Conservation (phyloP, 1,140 invertebrate species). For the Pachypeltis micranthus region DNA sequence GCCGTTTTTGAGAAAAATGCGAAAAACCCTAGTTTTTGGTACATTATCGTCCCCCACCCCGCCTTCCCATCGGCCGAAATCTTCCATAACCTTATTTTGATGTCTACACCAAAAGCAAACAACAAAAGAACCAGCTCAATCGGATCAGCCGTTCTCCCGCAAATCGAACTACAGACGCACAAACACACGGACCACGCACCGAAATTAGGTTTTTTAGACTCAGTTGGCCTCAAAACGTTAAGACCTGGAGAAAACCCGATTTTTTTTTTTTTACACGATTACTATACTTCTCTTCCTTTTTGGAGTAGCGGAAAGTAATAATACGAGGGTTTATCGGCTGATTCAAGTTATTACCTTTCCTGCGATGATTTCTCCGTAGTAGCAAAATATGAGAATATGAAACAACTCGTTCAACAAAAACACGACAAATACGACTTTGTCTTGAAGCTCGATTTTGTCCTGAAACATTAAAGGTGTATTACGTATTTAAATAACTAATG, state of each 20-base stretch:
- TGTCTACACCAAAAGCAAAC: no score
- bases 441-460: neutral
- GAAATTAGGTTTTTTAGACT: neutral
- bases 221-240: neutral
- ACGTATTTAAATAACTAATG: neutral
- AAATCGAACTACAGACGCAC: no score
- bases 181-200: neutral
- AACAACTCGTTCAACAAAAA: neutral
- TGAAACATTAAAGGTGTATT: neutral
- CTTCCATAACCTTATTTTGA: no score
- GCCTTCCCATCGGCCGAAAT: no score
- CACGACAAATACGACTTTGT: neutral
- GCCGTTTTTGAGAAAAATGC: no score
- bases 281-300: neutral
- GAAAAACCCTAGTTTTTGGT: no score
- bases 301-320: neutral
- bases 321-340: neutral
- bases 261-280: neutral
- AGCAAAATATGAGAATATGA: neutral
- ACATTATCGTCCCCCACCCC: no score
- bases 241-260: neutral
- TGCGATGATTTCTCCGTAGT: neutral
- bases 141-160: no score
- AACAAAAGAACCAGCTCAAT: no score
- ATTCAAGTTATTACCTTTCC: neutral